Conservation (phyloP, 2,113 vertebrate genomes). For the Dascyllus trimaculatus region DNA sequence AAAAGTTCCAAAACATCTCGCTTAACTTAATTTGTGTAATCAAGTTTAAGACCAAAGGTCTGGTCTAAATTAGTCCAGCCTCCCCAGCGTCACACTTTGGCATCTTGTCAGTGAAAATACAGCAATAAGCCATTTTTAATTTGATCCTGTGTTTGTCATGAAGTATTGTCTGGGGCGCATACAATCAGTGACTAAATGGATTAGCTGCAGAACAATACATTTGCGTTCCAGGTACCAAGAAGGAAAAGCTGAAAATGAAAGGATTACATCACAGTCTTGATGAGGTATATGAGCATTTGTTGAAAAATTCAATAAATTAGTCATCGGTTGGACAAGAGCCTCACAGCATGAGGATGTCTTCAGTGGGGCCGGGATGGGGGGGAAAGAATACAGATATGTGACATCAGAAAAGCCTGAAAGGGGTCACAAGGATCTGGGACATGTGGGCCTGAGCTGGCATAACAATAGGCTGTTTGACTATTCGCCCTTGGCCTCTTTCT, state of each 20-base stretch:
- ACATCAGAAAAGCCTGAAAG: conserved; percentile 43
- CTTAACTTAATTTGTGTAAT: conserved; percentile 58
- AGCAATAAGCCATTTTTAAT: conserved; percentile 13
- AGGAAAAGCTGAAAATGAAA: conserved; percentile 42
- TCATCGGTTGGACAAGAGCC: conserved; percentile 54
- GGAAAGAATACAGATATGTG: background rate
- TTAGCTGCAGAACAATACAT: conserved; percentile 43
- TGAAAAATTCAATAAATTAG: conserved; percentile 28
- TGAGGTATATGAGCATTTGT: conserved; percentile 22
- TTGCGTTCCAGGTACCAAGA: conserved; percentile 26
- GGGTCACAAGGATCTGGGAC: conserved; percentile 16
- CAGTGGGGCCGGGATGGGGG: background rate
- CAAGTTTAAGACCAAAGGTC: conserved; percentile 40
- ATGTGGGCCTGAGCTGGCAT: conserved; percentile 37
- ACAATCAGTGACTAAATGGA: conserved; percentile 56
- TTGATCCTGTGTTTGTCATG: conserved; percentile 41
- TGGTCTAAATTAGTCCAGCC: conserved; percentile 47
- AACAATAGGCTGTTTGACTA: conserved; percentile 2
- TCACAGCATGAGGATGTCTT: conserved; percentile 4
- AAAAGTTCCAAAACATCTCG: conserved; percentile 36
- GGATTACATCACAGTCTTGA: conserved; percentile 49
- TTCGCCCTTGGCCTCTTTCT: conserved; percentile 23
- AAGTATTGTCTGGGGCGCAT: conserved; percentile 42
- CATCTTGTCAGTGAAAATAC: conserved; percentile 15
- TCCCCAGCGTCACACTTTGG: conserved; percentile 40